phyloP scores from a whole-genome alignment of 2,888 invertebrate species.

The Micoletzkya japonica region DNA sequence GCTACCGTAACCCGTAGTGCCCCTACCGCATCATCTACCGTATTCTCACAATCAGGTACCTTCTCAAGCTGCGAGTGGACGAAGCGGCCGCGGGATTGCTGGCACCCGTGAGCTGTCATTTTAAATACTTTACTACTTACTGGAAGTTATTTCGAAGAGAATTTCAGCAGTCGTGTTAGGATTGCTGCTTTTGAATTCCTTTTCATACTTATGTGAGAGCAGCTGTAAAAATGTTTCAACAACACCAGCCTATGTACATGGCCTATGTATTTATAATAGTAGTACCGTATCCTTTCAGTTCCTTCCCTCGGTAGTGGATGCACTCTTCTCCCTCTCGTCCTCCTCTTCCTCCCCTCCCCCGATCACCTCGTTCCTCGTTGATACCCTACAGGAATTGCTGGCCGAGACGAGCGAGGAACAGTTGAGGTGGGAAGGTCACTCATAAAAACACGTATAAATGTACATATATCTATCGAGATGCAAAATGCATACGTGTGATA shows the following conservation, averaged over 20 bases:
- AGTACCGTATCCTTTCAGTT: background rate
- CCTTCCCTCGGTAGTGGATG: background rate
- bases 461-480: background rate
- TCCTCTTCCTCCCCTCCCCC: background rate
- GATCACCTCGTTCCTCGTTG: constrained; percentile 9
- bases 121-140: too few species aligned
- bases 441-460: too few species aligned
- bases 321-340: background rate
- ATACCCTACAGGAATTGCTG: constrained; percentile 15
- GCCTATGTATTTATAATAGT: too few species aligned
- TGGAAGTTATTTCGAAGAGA: too few species aligned
- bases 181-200: too few species aligned
- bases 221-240: too few species aligned
- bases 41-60: background rate
- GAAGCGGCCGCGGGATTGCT: constrained; percentile 5
- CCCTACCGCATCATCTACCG: background rate
- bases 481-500: background rate
- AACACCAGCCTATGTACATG: too few species aligned
- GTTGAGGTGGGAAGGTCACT: background rate
- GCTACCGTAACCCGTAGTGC: too few species aligned
- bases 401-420: background rate
- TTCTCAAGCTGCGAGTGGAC: constrained; percentile 8
- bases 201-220: too few species aligned
- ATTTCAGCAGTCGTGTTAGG: too few species aligned
- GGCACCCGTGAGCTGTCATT: constrained; percentile 13